Conservation (phyloP, 2,888 invertebrate species). For the Lasioglossum pauxillum region DNA sequence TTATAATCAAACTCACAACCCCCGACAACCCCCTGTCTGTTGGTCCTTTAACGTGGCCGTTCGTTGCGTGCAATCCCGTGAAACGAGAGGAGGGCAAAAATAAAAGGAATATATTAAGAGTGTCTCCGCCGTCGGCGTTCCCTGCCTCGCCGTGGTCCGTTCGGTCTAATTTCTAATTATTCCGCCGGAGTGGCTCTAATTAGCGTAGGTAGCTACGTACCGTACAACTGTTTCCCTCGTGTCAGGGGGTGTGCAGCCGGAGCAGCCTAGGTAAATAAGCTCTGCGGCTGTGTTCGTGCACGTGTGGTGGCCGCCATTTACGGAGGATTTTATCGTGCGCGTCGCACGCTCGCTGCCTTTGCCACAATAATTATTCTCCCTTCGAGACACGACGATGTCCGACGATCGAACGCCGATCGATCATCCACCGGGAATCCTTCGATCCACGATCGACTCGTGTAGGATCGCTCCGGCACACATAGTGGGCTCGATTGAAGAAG, state of each 20-base stretch:
- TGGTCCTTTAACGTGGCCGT: constrained; percentile 33
- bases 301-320: constrained; percentile 41
- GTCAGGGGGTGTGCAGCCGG: constrained; percentile 38
- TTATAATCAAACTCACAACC: not conserved
- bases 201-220: constrained; percentile 71
- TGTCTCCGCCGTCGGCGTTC: constrained; percentile 55
- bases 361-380: constrained; percentile 57
- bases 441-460: not conserved
- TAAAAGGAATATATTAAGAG: constrained; percentile 68
- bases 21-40: not conserved
- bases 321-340: constrained; percentile 58
- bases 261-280: constrained; percentile 64
- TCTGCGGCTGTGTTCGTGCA: constrained; percentile 34
- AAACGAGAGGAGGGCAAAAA: constrained; percentile 53
- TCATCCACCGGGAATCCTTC: not conserved
- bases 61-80: constrained; percentile 60
- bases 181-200: constrained; percentile 78
- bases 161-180: constrained; percentile 79
- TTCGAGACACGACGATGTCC: constrained; percentile 36
- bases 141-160: constrained; percentile 52
- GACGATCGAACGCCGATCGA: constrained; percentile 2
- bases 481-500: no score
- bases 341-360: constrained; percentile 43
- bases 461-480: no score
- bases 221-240: constrained; percentile 60